Evolutionary conservation across 2,888 invertebrate genomes (phyloP), one percentile per base, ranked within the genome.

Genomic region (Macaria liturata): DNA sequence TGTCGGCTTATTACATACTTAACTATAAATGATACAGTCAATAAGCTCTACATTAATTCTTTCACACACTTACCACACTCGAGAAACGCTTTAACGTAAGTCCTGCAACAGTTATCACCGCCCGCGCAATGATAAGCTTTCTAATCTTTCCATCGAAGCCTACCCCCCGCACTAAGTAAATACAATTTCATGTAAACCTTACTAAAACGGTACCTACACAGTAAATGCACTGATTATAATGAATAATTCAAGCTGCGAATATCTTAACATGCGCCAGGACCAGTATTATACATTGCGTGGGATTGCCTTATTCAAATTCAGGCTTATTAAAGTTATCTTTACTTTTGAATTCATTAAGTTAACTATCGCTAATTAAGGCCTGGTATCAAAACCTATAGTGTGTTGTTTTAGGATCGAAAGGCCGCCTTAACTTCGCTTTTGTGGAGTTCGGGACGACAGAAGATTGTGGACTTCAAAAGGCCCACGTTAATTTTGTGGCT

Each of bases 201-300:
- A 53, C 60, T 67, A 62, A 70, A 80, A 76, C 80, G 77, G 77
- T 68, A 71, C n/a, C n/a, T n/a, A n/a, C 72, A 66, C 49, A 52
- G 70, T 83, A 86, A 84, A 81, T 86, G 86, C 84, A 83, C 78
- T 86, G 84, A 86, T 87, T 86, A 86, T 81, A 84, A 88, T 88
- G 88, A 88, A 88, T 88, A 76, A 88, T 88, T 86, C 88, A 88
- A 81, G 69, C 64, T 54, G 81, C 76, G 78, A 81, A 81, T 83
- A 75, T 75, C 75, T 68, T 67, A 65, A 78, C 78, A 68, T 59
- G 68, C 57, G 59, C 65, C 59, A 54, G 50, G 62, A 62, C 59
- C 68, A 63, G 71, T 67, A 68, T 68, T 68, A 66, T 72, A 65
- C 53, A 46, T 57, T 67, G 82, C 81, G 81, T 83, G 78, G 79